phyloP scores from a whole-genome alignment of 64 coral and sea anemone species.

The Stylophora pistillata region DNA sequence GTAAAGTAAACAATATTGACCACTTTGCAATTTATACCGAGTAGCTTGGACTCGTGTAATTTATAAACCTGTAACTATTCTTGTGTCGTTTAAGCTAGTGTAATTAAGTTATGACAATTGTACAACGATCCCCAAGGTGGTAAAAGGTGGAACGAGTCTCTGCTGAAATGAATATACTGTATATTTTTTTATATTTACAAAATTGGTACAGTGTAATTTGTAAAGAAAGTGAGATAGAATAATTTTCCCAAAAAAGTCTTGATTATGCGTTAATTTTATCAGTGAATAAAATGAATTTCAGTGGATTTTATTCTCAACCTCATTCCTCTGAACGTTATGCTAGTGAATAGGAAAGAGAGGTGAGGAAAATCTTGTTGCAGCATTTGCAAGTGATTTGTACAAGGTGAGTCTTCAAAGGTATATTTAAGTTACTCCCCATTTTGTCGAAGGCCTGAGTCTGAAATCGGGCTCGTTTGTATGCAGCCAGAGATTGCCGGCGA shows the following conservation, averaged over 20 bases:
- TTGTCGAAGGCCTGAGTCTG: no score
- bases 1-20: neutral
- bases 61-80: no score
- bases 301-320: neutral
- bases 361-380: no score
- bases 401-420: no score
- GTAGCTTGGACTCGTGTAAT: no score
- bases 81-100: neutral
- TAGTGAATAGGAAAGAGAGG: no score
- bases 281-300: neutral
- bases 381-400: no score
- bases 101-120: no score
- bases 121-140: neutral
- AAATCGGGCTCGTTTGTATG: no score
- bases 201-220: neutral
- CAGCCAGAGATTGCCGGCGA: no score
- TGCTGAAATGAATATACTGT: neutral
- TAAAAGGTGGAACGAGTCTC: neutral
- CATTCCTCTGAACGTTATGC: neutral
- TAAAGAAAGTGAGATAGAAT: neutral
- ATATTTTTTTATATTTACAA: conserved; percentile 30
- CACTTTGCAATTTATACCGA: no score
- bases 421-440: no score
- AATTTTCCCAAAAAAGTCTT: conserved; percentile 1
- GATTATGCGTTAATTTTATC: neutral